Evolutionary conservation across 1,140 invertebrate species (phyloP).

Genomic region (Phymorhynchus buccinoides): DNA sequence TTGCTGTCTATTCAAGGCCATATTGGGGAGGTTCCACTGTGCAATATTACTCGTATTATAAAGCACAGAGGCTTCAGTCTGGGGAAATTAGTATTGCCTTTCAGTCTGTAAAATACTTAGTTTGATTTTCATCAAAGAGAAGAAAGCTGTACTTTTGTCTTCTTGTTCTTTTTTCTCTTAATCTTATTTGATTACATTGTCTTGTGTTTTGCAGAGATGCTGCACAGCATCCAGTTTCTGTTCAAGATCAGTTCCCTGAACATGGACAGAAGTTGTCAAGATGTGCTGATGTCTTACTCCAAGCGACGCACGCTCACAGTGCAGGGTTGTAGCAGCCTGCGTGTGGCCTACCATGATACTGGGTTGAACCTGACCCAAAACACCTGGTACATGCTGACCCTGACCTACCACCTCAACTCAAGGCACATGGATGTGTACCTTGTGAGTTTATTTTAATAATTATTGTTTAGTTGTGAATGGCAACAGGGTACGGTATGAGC

Average conservation of each 20-base stretch:
- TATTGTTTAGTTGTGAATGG: too few species aligned
- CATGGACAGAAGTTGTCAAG: conserved; percentile 31
- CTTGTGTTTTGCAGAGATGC: not conserved
- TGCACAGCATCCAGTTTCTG: conserved; percentile 47
- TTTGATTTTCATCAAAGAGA: too few species aligned
- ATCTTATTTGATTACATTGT: too few species aligned
- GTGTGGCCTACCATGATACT: conserved; percentile 31
- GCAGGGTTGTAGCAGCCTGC: conserved; percentile 32
- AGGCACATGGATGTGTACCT: conserved; percentile 35
- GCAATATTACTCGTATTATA: too few species aligned
- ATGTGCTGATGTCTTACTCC: conserved; percentile 53
- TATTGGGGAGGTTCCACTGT: too few species aligned
- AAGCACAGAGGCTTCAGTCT: too few species aligned
- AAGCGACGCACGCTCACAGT: conserved; percentile 41
- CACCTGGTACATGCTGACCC: conserved; percentile 49
- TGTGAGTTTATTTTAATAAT: not conserved
- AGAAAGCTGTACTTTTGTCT: not conserved
- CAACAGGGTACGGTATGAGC: too few species aligned
- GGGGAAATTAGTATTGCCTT: too few species aligned
- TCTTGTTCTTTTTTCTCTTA: not conserved
- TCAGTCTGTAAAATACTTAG: too few species aligned
- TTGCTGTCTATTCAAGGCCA: too few species aligned
- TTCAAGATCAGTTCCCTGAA: conserved; percentile 42
- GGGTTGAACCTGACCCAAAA: conserved; percentile 37
- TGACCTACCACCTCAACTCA: conserved; percentile 28